Evolutionary conservation across 2,888 invertebrate genomes (phyloP), one percentile per base, ranked within the genome.

Genomic region (Parnassius mnemosyne): DNA sequence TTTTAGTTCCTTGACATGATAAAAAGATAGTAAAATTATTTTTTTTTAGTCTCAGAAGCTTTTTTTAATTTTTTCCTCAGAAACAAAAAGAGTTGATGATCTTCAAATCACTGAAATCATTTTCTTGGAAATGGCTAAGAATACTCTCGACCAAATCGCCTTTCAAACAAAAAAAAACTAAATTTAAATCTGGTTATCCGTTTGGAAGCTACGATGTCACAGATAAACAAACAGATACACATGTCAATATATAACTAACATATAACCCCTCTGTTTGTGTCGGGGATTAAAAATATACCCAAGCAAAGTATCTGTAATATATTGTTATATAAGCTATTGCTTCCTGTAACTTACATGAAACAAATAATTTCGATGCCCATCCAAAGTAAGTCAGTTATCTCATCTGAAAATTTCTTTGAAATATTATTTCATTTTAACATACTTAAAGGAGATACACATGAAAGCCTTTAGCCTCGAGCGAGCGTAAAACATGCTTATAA

Each of bases 381-480:
- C 20, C 11, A 52, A 51, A 52, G 41, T 12, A 41, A n/a, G n/a
- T 52, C 12, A 9, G 11, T 52, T 41, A 11, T 20, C n/a, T 41
- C 25, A 13, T 41, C 10, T 41, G 11, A n/a, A 41, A 52, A 41
- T 52, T 52, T 52, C 25, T 52, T 52, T 52, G 52, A 52, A 34
- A 12, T 52, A 41, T 52, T 52, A 52, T 41, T 52, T 41, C n/a
- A 41, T 11, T 52, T 41, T 41, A 12, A 12, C 16, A 25, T 49
- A 49, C n/a, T 11, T 10, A 49, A 1, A 3, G 49, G 7, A n/a
- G n/a, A 13, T 49, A 49, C 13, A 49, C 49, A n/a, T 49, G 49
- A 13, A 49, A 49, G 13, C 12, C 16, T 13, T 49, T 49, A 49
- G 13, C n/a, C 13, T 49, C 13, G 49, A 49, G 49, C 49, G 10